Base-by-base conservation (phyloP, 1,140 invertebrate species). In the Tenebrio molitor region DNA sequence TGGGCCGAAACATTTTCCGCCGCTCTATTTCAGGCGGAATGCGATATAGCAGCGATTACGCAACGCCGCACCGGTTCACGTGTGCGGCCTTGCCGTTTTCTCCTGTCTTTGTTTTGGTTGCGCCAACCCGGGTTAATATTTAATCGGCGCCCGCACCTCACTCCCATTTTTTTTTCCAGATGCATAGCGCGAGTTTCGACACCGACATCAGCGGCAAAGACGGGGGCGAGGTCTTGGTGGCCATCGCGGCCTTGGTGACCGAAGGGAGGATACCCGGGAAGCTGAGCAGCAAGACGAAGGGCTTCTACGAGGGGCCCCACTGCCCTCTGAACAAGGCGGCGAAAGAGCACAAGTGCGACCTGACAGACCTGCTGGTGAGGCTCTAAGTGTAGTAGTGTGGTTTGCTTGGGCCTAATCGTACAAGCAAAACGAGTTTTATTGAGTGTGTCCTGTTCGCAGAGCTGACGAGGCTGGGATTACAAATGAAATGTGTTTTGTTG, bases 251-350 rank as follows among this genome's bases (percentile, higher is more conserved):
- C 76, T 83, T 92, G 77, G 87, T 92, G 16, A 86, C 87, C 69
- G 91, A 92, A 81, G 89, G 90, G 23, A 85, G 91, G 50, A 88
- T 89, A 19, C 90, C 91, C 21, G 89, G 88, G 21, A 86, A 87
- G 74, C 84, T 86, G 64, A 53, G 36, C 15, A 44, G 17, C 10
- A 77, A 79, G 42, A 73, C 73, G 0, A 88, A 89, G 73, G 90
- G 90, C n/a, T 90, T 91, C 81, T 87, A 87, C 72, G 91, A 92
- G 81, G 91, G 92, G 14, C 91, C 91, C 3, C 92, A 93, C 79
- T 92, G 91, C 86, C 85, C 69, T 83, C 79, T 39, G 71, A 85
- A 67, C 80, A 84, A 77, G 63, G 74, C 73, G 69, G 74, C 80
- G 7, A 82, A 82, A 53, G 81, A 82, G 72, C 89, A 90, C 74